Percentiles rank a stretch among this genome's conserved stretches.
Conservation (phyloP, 2,888 invertebrate genomes). For the Dryococelus australis region DNA sequence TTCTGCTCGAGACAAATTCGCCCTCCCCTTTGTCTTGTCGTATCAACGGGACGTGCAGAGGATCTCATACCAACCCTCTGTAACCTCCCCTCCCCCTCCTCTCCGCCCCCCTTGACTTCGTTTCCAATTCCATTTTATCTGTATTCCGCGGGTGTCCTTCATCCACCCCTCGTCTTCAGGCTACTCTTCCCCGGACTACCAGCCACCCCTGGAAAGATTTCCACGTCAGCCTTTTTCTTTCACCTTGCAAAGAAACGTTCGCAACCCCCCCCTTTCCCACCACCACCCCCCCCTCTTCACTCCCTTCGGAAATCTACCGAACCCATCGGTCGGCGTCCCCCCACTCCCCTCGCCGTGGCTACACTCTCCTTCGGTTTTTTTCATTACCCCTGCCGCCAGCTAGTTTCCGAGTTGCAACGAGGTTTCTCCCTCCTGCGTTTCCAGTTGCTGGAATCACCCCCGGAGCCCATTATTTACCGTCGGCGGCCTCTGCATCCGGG, state of each 20-base stretch:
- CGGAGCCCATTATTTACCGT: too few species aligned
- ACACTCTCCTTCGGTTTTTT: neutral
- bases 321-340: neutral
- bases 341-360: too few species aligned
- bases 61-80: neutral
- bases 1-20: neutral
- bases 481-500: too few species aligned
- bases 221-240: slow-evolving; percentile 3
- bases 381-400: neutral
- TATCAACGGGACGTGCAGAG: neutral
- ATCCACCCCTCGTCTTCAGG: neutral
- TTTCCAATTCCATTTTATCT: neutral
- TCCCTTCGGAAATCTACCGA: neutral
- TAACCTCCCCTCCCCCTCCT: neutral
- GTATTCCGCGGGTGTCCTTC: neutral
- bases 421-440: neutral
- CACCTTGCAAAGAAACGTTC: neutral
- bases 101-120: neutral
- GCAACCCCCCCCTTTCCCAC: neutral
- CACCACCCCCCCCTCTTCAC: neutral
- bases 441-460: too few species aligned
- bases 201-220: neutral
- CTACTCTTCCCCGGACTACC: neutral
- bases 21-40: neutral
- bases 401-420: neutral